Percentiles rank a stretch among this genome's conserved stretches.
Conservation (phyloP, 2,113 vertebrate species). For the Carlito syrichta region DNA sequence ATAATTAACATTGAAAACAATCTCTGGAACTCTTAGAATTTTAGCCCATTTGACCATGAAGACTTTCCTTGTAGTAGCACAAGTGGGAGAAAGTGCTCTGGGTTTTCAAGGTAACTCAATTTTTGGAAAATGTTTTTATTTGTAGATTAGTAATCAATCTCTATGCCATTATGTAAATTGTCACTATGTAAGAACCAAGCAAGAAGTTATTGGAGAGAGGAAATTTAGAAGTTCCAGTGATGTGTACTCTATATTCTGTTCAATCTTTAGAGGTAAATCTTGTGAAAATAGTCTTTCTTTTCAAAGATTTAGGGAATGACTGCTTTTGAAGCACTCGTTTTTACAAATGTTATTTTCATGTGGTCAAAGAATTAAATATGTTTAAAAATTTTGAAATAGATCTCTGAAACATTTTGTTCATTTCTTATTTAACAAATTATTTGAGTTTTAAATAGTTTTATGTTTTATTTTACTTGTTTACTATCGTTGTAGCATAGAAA, state of each 20-base stretch:
- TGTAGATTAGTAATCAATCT: neutral
- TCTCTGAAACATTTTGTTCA: too few species aligned
- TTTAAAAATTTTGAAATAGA: too few species aligned
- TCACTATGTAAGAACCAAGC: neutral
- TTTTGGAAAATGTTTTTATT: neutral
- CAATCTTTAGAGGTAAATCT: neutral
- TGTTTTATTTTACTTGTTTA: too few species aligned
- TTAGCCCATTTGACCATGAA: neutral
- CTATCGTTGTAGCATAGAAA: too few species aligned
- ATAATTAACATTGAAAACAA: neutral
- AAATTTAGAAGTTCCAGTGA: neutral
- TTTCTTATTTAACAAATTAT: too few species aligned
- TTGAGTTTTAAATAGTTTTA: too few species aligned
- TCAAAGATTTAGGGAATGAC: neutral
- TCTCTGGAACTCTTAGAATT: neutral
- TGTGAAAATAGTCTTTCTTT: neutral
- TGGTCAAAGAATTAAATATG: too few species aligned
- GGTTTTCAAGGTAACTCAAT: neutral
- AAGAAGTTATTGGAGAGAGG: neutral
- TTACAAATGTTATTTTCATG: too few species aligned
- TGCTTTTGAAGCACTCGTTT: slow-evolving; percentile 1
- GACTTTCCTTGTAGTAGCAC: neutral
- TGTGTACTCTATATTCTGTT: neutral
- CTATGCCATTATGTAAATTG: neutral
- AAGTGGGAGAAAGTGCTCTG: neutral